These are phyloP conservation scores for Nematolebias whitei DNA, from an alignment of 2,113 vertebrate genomes.

Conservation along the genomic window DNA sequence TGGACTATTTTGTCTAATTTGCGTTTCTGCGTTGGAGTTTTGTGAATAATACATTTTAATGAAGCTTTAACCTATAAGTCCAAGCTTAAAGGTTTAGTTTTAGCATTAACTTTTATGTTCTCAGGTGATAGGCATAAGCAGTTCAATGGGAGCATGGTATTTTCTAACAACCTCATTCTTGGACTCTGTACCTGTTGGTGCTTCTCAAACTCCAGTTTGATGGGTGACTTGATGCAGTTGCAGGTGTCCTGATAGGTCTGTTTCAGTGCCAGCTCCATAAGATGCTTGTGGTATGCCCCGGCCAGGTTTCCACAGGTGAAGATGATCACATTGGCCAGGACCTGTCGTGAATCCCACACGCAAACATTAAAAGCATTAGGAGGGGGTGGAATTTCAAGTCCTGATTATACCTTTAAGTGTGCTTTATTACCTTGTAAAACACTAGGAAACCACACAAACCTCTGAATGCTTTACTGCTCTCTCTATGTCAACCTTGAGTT, in stretches of 20 bases:
- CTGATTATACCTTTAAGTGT: conserved; percentile 10
- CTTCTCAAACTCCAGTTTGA: conserved; percentile 97
- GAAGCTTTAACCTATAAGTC: too few species aligned
- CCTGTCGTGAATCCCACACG: conserved; percentile 72
- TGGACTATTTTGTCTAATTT: too few species aligned
- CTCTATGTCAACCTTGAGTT: conserved; percentile 45
- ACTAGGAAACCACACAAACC: conserved; percentile 32
- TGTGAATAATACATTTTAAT: too few species aligned
- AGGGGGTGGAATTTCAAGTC: conserved; percentile 13
- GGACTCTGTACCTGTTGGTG: conserved; percentile 94
- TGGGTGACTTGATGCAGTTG: conserved; percentile 98
- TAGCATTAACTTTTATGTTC: background rate
- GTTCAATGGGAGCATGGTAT: too few species aligned
- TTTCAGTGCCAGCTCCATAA: conserved; percentile 95
- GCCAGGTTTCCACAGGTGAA: conserved; percentile 96
- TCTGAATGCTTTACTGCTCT: conserved; percentile 20
- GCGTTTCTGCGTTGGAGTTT: too few species aligned
- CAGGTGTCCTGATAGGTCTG: conserved; percentile 97
- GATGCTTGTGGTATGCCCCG: conserved; percentile 95
- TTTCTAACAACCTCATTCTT: background rate
- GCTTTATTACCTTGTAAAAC: conserved; percentile 57
- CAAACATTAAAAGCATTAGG: conserved; percentile 2
- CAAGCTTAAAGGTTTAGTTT: background rate
- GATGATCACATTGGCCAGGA: conserved; percentile 95
- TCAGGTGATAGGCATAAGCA: too few species aligned